Evolutionary conservation across 2,888 invertebrate species (phyloP).

Genomic region (Zhengitettix transpicula): DNA sequence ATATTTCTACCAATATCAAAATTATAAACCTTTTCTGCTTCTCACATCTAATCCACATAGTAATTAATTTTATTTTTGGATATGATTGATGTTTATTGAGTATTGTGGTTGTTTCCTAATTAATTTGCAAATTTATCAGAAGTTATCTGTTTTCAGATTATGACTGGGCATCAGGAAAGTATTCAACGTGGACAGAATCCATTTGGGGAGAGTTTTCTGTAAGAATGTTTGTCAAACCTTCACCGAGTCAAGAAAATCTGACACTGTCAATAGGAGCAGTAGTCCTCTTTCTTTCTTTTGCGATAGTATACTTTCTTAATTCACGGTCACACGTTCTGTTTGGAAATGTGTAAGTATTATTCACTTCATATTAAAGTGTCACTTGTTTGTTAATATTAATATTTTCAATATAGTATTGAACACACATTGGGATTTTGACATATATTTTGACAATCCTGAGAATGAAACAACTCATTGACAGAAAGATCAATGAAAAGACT

Average conservation of each 20-base stretch:
- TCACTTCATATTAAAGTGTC: too few relatives aligned
- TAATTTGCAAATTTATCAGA: not conserved
- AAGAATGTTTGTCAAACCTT: slow-evolving; percentile 61
- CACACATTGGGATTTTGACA: too few relatives aligned
- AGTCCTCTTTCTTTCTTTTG: slow-evolving; percentile 31
- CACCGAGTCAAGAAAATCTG: slow-evolving; percentile 31
- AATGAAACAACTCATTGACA: too few relatives aligned
- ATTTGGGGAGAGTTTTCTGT: slow-evolving; percentile 60
- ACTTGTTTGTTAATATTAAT: too few relatives aligned
- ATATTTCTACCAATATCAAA: too few relatives aligned
- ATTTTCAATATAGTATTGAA: too few relatives aligned
- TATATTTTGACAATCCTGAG: too few relatives aligned
- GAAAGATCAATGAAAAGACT: too few relatives aligned
- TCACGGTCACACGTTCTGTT: slow-evolving; percentile 32
- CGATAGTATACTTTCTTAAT: slow-evolving; percentile 35
- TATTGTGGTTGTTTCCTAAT: not conserved
- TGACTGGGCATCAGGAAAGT: slow-evolving; percentile 55
- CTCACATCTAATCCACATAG: too few relatives aligned
- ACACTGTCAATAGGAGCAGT: slow-evolving; percentile 35
- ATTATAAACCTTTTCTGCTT: too few relatives aligned
- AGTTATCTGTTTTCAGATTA: slow-evolving; percentile 38
- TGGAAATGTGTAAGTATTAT: slow-evolving; percentile 8
- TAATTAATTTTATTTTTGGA: too few relatives aligned
- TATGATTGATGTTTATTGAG: not conserved
- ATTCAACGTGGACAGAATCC: slow-evolving; percentile 82